These are phyloP conservation scores for Dorcus parallelipipedus DNA, from an alignment of 2,888 invertebrate genomes.

Conservation along the genomic window DNA sequence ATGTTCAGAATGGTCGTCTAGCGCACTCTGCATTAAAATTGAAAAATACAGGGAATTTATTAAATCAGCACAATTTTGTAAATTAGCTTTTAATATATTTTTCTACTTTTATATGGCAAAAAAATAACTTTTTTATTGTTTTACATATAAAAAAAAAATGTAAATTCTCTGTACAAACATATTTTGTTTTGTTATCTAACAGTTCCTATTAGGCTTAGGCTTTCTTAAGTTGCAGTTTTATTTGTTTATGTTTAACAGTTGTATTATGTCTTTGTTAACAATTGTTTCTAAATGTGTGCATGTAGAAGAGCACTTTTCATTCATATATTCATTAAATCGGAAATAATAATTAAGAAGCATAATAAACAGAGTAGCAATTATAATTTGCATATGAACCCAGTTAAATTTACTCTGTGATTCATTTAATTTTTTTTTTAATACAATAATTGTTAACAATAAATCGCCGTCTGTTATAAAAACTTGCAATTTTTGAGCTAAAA, in stretches of 20 bases:
- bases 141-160: not conserved
- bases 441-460: no score
- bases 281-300: not conserved
- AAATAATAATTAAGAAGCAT: no score
- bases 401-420: no score
- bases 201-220: constrained; percentile 4
- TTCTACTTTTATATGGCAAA: constrained; percentile 1
- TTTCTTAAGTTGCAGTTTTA: not conserved
- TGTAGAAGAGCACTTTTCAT: not conserved
- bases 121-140: not conserved
- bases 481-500: no score
- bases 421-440: no score
- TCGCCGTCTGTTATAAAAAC: no score
- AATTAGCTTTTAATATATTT: constrained; percentile 5
- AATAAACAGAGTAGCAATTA: no score
- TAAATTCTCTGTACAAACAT: not conserved
- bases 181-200: not conserved
- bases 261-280: no score
- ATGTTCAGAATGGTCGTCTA: not conserved
- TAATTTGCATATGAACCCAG: no score
- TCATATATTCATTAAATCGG: no score
- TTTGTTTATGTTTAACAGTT: not conserved
- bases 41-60: not conserved
- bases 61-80: not conserved
- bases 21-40: not conserved